Evolutionary conservation across 2,888 invertebrate genomes (phyloP), one percentile per base, ranked within the genome.

Genomic region (Leptogaster cylindrica): DNA sequence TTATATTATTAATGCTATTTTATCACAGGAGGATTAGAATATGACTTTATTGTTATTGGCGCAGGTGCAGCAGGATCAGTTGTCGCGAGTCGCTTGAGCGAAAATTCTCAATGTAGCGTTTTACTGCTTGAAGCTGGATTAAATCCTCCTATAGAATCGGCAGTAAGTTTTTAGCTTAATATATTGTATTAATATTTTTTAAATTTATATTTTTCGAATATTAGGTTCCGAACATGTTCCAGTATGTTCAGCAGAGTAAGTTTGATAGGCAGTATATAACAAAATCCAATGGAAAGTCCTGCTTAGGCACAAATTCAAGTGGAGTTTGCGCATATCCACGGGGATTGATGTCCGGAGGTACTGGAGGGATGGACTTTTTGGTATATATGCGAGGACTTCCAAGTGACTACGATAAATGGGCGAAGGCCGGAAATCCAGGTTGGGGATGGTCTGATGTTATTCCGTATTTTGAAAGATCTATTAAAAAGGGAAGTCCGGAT

Each of bases 1-100:
- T n/a, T n/a, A n/a, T n/a, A n/a, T n/a, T n/a, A n/a, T n/a, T n/a
- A n/a, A n/a, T n/a, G n/a, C n/a, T n/a, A n/a, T n/a, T n/a, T n/a
- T n/a, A n/a, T n/a, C n/a, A n/a, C n/a, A n/a, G n/a, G n/a, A n/a
- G n/a, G n/a, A n/a, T n/a, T n/a, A n/a, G n/a, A n/a, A n/a, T n/a
- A n/a, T n/a, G n/a, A n/a, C n/a, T n/a, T n/a, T n/a, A n/a, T n/a
- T 74, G 92, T 93, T 46, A 87, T 94, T 10, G 94, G 94, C 2
- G 89, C 88, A 1, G 94, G 94, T 25, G 93, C 94, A 3, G 93
- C 93, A 76, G 92, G 92, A 36, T 76, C 80, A 70, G 80, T 80
- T 1, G 66, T 82, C 20, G 82, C 82, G 2, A 80, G 80, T 66
- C 77, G 82, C 2, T 76, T 82, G 46, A 76, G 80, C 0, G 82